Conservation (phyloP, 2,888 invertebrate species). For the Lasius fuliginosus region DNA sequence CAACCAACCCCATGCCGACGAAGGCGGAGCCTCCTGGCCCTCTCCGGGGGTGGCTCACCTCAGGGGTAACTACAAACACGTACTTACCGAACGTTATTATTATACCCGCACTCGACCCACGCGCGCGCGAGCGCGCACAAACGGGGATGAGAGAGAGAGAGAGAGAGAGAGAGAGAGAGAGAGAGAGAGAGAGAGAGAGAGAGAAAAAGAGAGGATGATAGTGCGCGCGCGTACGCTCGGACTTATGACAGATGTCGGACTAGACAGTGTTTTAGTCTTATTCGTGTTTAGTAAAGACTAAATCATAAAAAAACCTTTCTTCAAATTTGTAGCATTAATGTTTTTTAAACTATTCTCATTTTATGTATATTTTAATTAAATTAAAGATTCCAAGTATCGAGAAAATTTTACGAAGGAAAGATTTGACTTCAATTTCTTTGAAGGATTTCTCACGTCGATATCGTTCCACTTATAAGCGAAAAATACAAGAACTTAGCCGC, state of each 20-base stretch:
- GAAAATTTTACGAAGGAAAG: background rate
- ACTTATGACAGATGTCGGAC: conserved; percentile 25
- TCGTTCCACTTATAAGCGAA: background rate
- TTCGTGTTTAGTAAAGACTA: background rate
- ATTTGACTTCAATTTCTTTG: background rate
- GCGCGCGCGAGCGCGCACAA: conserved; percentile 47
- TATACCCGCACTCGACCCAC: conserved; percentile 71
- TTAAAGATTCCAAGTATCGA: background rate
- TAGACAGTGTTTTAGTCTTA: background rate
- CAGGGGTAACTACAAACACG: conserved; percentile 86
- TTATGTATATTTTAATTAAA: background rate
- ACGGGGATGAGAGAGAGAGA: conserved; percentile 51
- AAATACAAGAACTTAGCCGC: background rate
- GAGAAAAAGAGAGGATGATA: background rate
- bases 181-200: background rate
- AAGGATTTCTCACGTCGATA: background rate
- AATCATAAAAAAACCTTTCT: background rate
- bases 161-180: conserved; percentile 61
- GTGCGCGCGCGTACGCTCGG: conserved; percentile 29
- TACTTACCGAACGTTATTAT: conserved; percentile 85
- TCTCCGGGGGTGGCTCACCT: conserved; percentile 82
- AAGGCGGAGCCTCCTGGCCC: conserved; percentile 78
- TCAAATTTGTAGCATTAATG: background rate
- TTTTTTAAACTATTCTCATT: background rate
- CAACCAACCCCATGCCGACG: conserved; percentile 79